phyloP scores from a whole-genome alignment of 30 jellyfish, hydroid and myxozoan species.

The Aurelia aurita region DNA sequence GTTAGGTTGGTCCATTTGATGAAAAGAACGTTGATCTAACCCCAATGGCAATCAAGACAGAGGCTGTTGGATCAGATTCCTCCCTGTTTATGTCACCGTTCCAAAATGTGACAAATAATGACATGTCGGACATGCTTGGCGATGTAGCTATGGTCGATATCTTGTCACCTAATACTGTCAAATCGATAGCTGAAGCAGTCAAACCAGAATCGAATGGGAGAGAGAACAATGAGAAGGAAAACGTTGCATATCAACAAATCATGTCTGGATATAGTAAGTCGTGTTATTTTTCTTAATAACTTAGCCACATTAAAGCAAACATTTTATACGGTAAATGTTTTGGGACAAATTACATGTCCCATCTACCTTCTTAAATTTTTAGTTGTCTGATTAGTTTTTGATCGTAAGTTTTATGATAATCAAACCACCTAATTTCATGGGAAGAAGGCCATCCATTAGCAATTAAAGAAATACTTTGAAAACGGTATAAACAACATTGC shows the following conservation, averaged over 20 bases:
- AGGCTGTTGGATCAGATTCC: constrained; percentile 27
- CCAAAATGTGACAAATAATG: constrained; percentile 55
- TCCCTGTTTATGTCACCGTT: constrained; percentile 88
- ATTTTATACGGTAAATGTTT: no score
- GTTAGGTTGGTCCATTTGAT: constrained; percentile 10
- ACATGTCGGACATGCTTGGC: constrained; percentile 82
- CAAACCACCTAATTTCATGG: no score
- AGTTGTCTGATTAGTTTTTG: no score
- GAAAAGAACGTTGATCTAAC: constrained; percentile 17
- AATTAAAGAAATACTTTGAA: no score
- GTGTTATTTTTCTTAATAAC: no score
- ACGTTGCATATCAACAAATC: background rate
- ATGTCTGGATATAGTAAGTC: constrained; percentile 13
- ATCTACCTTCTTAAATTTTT: no score
- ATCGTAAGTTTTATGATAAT: no score
- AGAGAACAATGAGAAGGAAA: constrained; percentile 31
- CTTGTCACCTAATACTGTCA: constrained; percentile 42
- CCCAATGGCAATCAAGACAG: constrained; percentile 8
- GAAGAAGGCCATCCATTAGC: no score
- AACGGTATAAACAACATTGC: no score
- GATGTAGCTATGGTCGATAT: constrained; percentile 81
- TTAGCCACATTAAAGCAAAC: no score
- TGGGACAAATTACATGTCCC: no score
- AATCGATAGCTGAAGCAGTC: constrained; percentile 17
- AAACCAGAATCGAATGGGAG: constrained; percentile 2